Evolutionary conservation across 1,140 invertebrate genomes (phyloP), one percentile per base, ranked within the genome.

Genomic region (Drosophila nannoptera): DNA sequence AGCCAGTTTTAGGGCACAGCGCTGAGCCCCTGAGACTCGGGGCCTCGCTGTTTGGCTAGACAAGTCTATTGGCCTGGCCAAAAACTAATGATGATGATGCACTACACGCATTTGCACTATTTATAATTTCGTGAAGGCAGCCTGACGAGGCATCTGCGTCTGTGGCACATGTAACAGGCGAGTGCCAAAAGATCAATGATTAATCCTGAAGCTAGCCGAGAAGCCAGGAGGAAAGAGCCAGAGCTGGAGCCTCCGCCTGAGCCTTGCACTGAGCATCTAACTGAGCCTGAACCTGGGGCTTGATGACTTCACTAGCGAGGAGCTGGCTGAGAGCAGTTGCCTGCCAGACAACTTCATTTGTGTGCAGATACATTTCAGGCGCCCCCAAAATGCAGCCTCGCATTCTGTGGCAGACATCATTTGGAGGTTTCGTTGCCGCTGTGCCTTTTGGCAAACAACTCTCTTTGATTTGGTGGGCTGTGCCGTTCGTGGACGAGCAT

Each of bases 131-230:
- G 81, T 77, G 73, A 54, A 52, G 54, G 38, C 50, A 72, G 71
- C 71, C 50, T 40, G 31, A 53, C 35, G 36, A 54, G 49, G 54
- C 55, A 53, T 8, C 50, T 5, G 8, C 16, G 35, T 40, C n/a
- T 31, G 53, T 5, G 56, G 29, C 54, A 45, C 40, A 45, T 59
- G 32, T 69, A 58, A 56, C 65, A 63, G 65, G 59, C 82, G 72
- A 86, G 81, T 86, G 81, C 81, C 81, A 86, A 86, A 86, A 86
- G 81, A 86, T 86, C 81, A 86, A 86, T 86, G 81, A 77, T 81
- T 73, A 81, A 86, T 84, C 76, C 77, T 76, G 61, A 53, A 62
- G 62, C 40, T 55, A 56, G 45, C 8, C 3, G 22, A 22, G 22
- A 22, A 3, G 22, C 22, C 3, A n/a, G n/a, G n/a, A n/a, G 22